Conservation (phyloP, 2,888 invertebrate genomes). For the Tricholauxania praeusta region DNA sequence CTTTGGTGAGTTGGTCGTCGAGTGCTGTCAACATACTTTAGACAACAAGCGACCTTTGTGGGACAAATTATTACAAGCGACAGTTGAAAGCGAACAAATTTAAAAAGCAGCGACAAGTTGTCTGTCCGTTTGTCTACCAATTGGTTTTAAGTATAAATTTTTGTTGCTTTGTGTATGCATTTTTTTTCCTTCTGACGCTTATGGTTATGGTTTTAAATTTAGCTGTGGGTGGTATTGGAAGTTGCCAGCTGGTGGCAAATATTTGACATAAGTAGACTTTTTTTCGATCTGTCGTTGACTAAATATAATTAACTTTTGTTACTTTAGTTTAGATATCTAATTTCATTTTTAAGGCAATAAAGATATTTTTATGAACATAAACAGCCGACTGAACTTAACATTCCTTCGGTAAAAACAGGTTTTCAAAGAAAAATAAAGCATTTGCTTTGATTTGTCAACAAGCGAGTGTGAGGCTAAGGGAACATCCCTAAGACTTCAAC, state of each 20-base stretch:
- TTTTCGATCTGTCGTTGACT: too few relatives aligned
- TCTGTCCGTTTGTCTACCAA: neutral
- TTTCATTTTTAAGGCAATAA: too few relatives aligned
- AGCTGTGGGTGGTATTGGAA: too few relatives aligned
- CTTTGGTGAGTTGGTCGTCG: neutral
- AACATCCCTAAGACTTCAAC: too few relatives aligned
- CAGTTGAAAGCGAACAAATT: neutral
- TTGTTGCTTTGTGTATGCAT: neutral
- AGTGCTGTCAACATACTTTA: conserved; percentile 15
- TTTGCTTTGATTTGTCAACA: too few relatives aligned
- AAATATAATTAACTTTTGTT: too few relatives aligned
- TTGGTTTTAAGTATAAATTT: conserved; percentile 3
- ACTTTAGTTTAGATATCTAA: too few relatives aligned
- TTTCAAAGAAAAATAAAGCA: too few relatives aligned
- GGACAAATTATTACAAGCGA: conserved; percentile 11
- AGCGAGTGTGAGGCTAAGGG: too few relatives aligned
- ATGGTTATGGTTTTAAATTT: neutral
- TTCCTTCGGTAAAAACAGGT: too few relatives aligned
- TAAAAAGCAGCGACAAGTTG: conserved; percentile 12
- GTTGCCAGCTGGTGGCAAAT: neutral
- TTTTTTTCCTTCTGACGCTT: neutral
- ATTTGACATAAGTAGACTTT: neutral
- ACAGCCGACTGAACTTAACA: too few relatives aligned
- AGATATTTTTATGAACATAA: too few relatives aligned
- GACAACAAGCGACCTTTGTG: conserved; percentile 14